Base-by-base conservation (phyloP, 1,140 invertebrate genomes). In the Drosophila auraria region DNA sequence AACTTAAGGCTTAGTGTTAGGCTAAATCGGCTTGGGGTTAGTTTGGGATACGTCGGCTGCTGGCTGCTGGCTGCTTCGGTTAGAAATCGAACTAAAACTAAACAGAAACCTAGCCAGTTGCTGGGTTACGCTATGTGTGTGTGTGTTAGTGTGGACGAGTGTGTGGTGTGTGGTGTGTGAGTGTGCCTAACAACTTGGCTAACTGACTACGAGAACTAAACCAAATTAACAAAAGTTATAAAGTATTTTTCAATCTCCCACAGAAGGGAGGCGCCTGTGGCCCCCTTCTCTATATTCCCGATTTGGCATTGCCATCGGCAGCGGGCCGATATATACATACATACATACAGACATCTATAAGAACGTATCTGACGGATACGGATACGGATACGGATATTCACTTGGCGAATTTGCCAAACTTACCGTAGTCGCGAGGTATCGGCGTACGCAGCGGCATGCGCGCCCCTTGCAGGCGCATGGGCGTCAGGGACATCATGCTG, bases 341-440 rank as follows among this genome's bases (percentile, higher is more conserved):
- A 57, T 42, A 84, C 61, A 75, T 63, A 83, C 50, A 79, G 74
- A 81, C 66, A 75, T 66, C 61, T 80, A 65, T 80, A 65, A 57
- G 69, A 44, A 60, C 56, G 58, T 62, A 70, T 45, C 44, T 62
- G 60, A 56, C 44, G 60, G 44, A 30, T 30, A 30, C 27, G 27
- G 27, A 20, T 20, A 20, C 20, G 20, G 20, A 20, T 20, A 54
- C 44, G 60, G 44, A 50, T 50, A 71, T 75, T 89, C 73, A 90
- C 70, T 87, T 86, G 86, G 78, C 83, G 40, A 79, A 89, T 83
- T 91, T 84, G 80, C 86, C 78, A 72, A 83, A 91, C 97, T 97
- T 95, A 97, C 97, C 97, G 94, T 97, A 97, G 93, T 97, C 97
- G 86, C 96, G 95, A 83, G 96, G 96, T 94, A 97, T 96, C 77